Conservation (phyloP, 2,797 vertebrate species). For the Bradypodion pumilum region DNA sequence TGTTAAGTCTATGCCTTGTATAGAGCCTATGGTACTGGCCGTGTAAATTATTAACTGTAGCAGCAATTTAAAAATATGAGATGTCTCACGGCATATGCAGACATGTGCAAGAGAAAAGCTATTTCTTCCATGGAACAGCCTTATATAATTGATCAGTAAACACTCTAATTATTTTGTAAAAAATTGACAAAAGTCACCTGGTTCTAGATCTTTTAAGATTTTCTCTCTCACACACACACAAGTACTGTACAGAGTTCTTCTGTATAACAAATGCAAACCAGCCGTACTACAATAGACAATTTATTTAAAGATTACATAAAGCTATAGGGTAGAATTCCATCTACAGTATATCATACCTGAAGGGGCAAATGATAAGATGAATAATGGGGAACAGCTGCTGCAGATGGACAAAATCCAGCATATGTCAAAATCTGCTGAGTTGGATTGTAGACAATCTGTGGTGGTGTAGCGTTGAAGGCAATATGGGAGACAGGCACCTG, state of each 20-base stretch:
- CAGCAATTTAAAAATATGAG: background rate
- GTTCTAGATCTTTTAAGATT: background rate
- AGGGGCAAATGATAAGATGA: constrained; percentile 86
- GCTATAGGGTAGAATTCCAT: background rate
- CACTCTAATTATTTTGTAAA: background rate
- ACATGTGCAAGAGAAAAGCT: background rate
- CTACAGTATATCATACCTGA: constrained; percentile 81
- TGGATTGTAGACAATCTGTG: constrained; percentile 91
- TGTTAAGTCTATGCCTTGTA: background rate
- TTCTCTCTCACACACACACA: background rate
- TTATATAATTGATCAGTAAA: constrained; percentile 7
- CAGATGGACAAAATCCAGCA: constrained; percentile 80
- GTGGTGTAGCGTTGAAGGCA: constrained; percentile 79
- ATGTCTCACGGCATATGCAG: background rate
- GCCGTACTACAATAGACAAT: background rate
- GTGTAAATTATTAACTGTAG: background rate
- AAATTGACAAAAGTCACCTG: background rate
- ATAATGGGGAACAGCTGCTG: constrained; percentile 82
- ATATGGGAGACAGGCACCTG: constrained; percentile 81
- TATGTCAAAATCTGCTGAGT: constrained; percentile 89
- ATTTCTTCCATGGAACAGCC: background rate
- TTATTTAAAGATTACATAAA: background rate
- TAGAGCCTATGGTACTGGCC: background rate
- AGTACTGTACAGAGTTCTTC: background rate
- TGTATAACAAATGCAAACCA: background rate